Percentiles rank a stretch among this genome's conserved stretches.
Evolutionary conservation across 1,140 invertebrate genomes (phyloP).

Genomic region (Chrysomallon squamiferum): DNA sequence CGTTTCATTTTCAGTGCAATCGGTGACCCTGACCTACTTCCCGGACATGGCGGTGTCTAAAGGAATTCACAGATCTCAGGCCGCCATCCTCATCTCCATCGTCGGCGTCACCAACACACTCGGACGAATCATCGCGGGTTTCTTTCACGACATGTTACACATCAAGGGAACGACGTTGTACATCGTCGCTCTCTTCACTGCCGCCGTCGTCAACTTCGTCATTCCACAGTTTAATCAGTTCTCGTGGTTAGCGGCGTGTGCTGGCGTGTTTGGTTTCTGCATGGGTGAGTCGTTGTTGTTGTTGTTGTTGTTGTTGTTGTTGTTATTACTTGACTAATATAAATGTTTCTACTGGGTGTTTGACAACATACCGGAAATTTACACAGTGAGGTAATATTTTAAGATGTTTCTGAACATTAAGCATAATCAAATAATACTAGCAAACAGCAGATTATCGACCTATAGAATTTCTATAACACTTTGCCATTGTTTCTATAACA

Average conservation of each 20-base stretch:
- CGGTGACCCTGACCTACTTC: slow-evolving; percentile 48
- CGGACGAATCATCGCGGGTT: slow-evolving; percentile 39
- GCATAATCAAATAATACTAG: too few relatives aligned
- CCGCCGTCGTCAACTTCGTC: slow-evolving; percentile 30
- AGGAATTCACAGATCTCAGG: slow-evolving; percentile 24
- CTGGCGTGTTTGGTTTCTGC: slow-evolving; percentile 47
- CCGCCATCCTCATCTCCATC: slow-evolving; percentile 47
- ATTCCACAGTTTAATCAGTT: slow-evolving; percentile 41
- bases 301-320: too few relatives aligned
- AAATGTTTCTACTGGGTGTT: too few relatives aligned
- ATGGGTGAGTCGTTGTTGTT: slow-evolving; percentile 57
- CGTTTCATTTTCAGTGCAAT: slow-evolving; percentile 41
- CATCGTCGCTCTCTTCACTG: slow-evolving; percentile 33
- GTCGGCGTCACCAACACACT: slow-evolving; percentile 49
- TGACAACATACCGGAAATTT: too few relatives aligned
- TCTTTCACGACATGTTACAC: slow-evolving; percentile 40
- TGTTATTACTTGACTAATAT: too few relatives aligned
- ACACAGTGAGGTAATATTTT: too few relatives aligned
- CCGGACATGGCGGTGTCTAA: slow-evolving; percentile 43
- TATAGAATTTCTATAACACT: too few relatives aligned
- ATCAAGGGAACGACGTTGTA: slow-evolving; percentile 39
- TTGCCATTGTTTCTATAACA: too few relatives aligned
- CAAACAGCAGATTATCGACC: too few relatives aligned
- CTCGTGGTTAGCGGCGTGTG: slow-evolving; percentile 8
- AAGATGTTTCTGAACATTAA: too few relatives aligned